Percentiles rank a stretch among this genome's conserved stretches.
These are phyloP conservation scores for Notarius lentiginosus DNA, from an alignment of 2,113 vertebrate genomes.

Conservation along the genomic window DNA sequence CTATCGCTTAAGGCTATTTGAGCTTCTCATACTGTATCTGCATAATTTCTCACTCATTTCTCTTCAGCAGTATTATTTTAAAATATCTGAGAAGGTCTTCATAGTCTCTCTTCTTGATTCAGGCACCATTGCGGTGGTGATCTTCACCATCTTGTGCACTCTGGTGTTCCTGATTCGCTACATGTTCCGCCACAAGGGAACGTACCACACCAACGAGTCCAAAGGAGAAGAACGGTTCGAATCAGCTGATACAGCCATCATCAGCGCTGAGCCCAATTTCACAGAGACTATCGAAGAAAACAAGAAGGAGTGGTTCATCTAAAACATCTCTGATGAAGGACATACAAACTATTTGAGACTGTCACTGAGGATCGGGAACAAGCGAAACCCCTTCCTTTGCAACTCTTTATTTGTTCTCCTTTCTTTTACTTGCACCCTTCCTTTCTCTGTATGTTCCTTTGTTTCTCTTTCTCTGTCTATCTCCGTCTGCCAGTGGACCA, in stretches of 20 bases:
- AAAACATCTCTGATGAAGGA: constrained; percentile 21
- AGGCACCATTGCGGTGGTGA: constrained; percentile 28
- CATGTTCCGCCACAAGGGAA: constrained; percentile 32
- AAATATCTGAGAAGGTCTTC: background rate
- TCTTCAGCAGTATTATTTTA: background rate
- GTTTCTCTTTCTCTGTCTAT: constrained; percentile 2
- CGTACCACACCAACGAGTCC: constrained; percentile 24
- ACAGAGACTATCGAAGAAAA: constrained; percentile 97
- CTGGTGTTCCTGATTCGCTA: constrained; percentile 21
- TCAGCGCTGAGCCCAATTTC: constrained; percentile 86
- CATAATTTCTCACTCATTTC: background rate
- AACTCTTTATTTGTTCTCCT: background rate
- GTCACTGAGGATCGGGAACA: constrained; percentile 4
- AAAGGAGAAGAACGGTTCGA: constrained; percentile 66
- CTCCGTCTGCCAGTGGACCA: background rate
- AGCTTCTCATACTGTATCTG: background rate
- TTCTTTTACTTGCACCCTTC: background rate
- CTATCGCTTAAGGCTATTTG: background rate
- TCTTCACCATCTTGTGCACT: constrained; percentile 87
- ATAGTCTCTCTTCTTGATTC: background rate
- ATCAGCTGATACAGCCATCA: constrained; percentile 74
- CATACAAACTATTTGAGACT: background rate
- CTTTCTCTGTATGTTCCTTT: background rate
- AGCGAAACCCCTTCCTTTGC: constrained; percentile 4
- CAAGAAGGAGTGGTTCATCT: constrained; percentile 99